These are phyloP conservation scores for Forbesichthys papilliferus DNA, from an alignment of 2,113 vertebrate species.

Conservation along the genomic window DNA sequence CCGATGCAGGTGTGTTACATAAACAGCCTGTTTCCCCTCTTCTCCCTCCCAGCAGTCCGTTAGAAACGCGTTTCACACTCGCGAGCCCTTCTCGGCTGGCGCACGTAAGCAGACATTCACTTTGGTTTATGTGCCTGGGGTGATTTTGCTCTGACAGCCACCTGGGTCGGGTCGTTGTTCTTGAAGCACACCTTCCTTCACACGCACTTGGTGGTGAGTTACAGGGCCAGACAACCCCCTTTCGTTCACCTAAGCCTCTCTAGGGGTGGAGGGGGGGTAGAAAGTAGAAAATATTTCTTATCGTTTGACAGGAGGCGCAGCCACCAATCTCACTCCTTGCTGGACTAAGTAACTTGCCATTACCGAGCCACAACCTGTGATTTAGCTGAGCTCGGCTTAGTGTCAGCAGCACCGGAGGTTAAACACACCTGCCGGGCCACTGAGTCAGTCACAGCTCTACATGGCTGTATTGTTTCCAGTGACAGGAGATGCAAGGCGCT, in stretches of 20 bases:
- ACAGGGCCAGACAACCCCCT: background rate
- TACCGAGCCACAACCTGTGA: background rate
- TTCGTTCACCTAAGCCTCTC: conserved; percentile 5
- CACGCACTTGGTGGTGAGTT: conserved; percentile 6
- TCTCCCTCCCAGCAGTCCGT: too few species aligned
- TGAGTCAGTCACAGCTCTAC: background rate
- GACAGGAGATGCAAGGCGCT: conserved; percentile 19
- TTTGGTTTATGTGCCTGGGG: conserved; percentile 4
- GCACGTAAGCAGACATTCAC: background rate
- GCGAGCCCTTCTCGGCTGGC: too few species aligned
- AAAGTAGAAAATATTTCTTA: background rate
- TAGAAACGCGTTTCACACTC: too few species aligned
- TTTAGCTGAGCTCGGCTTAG: background rate
- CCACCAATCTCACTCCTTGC: background rate
- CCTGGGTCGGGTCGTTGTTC: conserved; percentile 6
- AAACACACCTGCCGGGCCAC: background rate
- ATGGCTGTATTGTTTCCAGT: conserved; percentile 10
- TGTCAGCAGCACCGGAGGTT: background rate
- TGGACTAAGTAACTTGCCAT: background rate
- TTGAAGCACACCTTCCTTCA: conserved; percentile 9
- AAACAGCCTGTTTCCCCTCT: conserved; percentile 20
- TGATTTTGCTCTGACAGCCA: conserved; percentile 8
- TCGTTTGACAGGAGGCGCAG: conserved; percentile 13
- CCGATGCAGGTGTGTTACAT: conserved; percentile 26
- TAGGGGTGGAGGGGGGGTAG: background rate